A percentile compares a stretch with the other conserved stretches of the same genome.
phyloP scores from a whole-genome alignment of 2,113 vertebrate genomes.

The Phylloscopus trochilus region DNA sequence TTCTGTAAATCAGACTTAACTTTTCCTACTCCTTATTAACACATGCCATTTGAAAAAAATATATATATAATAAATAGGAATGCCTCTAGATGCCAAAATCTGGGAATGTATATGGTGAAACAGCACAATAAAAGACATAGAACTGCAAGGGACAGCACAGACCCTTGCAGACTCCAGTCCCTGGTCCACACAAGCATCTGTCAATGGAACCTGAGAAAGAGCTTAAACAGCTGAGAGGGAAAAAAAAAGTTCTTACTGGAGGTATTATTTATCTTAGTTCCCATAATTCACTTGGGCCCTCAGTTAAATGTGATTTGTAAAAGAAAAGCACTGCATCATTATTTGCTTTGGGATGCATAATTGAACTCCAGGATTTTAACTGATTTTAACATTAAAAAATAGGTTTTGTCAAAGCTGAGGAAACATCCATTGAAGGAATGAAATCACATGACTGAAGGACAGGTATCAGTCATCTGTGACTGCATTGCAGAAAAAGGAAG shows the following conservation, averaged over 20 bases:
- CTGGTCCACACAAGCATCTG: background rate
- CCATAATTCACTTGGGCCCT: background rate
- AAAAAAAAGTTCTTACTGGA: background rate
- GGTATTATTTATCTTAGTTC: background rate
- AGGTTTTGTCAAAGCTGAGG: background rate
- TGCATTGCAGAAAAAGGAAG: background rate
- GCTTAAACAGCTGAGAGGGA: background rate
- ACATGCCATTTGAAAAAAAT: background rate
- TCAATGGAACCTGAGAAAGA: background rate
- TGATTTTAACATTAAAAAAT: background rate
- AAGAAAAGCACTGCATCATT: background rate
- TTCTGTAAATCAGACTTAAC: background rate
- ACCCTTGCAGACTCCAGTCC: accelerated
- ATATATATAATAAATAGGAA: background rate
- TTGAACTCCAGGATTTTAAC: background rate
- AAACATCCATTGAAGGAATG: background rate
- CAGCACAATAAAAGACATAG: background rate
- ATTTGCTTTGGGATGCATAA: background rate
- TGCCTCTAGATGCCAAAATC: background rate
- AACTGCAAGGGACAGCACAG: background rate
- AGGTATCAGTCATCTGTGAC: background rate
- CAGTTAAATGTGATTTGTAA: background rate
- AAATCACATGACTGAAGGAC: background rate
- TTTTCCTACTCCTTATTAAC: background rate
- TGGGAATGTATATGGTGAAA: background rate